These are phyloP conservation scores for Pogona vitticeps DNA, from an alignment of 2,113 vertebrate species.

Conservation along the genomic window DNA sequence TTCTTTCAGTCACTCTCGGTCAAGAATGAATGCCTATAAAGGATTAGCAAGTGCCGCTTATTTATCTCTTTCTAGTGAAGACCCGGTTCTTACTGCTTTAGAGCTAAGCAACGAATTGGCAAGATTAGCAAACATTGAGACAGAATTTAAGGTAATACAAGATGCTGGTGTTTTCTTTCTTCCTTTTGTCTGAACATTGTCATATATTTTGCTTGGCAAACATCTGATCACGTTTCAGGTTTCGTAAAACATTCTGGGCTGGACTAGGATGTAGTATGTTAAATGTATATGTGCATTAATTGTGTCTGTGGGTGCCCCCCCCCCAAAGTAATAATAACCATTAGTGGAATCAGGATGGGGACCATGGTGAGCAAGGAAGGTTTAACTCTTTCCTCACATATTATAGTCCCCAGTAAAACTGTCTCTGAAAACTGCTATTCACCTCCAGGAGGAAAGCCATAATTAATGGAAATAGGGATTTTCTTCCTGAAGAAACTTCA, in stretches of 20 bases:
- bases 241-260: neutral
- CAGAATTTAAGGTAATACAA: conserved; percentile 94
- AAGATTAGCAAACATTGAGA: conserved; percentile 96
- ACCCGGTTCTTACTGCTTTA: conserved; percentile 92
- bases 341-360: neutral
- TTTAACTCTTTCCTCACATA: neutral
- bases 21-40: conserved; percentile 97
- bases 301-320: neutral
- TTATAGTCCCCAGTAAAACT: neutral
- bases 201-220: neutral
- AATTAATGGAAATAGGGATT: neutral
- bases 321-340: neutral
- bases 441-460: neutral
- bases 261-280: neutral
- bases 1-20: conserved; percentile 95
- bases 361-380: neutral
- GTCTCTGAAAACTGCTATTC: neutral
- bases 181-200: conserved; percentile 17
- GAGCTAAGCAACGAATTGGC: conserved; percentile 98
- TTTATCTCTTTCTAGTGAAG: conserved; percentile 93
- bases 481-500: neutral
- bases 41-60: conserved; percentile 95
- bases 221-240: neutral
- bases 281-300: neutral
- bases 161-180: conserved; percentile 30